Evolutionary conservation across 2,113 vertebrate species (phyloP).

Genomic region (Tetrax tetrax): DNA sequence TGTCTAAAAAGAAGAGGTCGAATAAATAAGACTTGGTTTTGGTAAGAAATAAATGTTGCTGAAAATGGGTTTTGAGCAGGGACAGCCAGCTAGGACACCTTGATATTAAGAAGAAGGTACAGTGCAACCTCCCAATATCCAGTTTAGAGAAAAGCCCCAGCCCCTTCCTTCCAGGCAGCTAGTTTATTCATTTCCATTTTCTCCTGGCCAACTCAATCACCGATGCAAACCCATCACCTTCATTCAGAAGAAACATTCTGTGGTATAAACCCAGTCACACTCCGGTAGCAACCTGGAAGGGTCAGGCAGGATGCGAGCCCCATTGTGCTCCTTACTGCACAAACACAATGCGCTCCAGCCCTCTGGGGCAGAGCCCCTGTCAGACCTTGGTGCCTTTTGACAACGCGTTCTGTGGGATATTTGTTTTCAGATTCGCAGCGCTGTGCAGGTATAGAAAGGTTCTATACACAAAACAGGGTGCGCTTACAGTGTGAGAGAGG

Average conservation of each 20-base stretch:
- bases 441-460: not conserved
- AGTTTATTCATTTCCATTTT: not conserved
- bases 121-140: not conserved
- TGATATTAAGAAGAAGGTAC: not conserved
- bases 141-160: not conserved
- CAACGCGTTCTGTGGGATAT: constrained; percentile 41
- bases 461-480: not conserved
- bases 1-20: not conserved
- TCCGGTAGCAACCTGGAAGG: not conserved
- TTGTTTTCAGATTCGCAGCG: constrained; percentile 60
- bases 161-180: not conserved
- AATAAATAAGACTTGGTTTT: not conserved
- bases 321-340: constrained; percentile 28
- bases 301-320: not conserved
- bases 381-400: not conserved
- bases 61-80: not conserved
- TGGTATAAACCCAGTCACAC: not conserved
- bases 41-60: not conserved
- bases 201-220: not conserved
- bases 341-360: constrained; percentile 39
- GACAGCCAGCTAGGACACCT: not conserved
- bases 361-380: constrained; percentile 10
- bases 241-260: not conserved
- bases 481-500: not conserved
- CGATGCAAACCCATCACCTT: not conserved